Percentiles rank a stretch among this genome's conserved stretches.
These are phyloP conservation scores for Drosophila burlai DNA, from an alignment of 1,140 invertebrate genomes.

Conservation along the genomic window DNA sequence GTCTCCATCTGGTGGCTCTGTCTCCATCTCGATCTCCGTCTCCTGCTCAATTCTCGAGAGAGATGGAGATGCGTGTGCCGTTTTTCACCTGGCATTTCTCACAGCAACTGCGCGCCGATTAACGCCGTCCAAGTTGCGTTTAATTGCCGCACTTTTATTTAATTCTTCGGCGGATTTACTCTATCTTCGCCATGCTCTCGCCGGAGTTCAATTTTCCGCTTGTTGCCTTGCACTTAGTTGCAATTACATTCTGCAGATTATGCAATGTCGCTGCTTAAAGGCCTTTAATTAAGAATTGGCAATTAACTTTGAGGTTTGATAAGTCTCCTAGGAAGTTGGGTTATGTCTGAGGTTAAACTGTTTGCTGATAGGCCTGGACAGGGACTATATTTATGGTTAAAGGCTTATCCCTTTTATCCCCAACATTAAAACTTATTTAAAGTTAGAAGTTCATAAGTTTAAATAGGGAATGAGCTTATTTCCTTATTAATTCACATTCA, in stretches of 20 bases:
- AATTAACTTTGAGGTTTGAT: constrained; percentile 45
- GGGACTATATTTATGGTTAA: constrained; percentile 7
- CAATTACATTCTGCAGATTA: constrained; percentile 47
- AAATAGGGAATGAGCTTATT: neutral
- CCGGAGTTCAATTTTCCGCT: constrained; percentile 53
- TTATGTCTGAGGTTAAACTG: constrained; percentile 34
- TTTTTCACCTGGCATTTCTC: constrained; percentile 46
- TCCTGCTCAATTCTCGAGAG: constrained; percentile 30
- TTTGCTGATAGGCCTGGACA: constrained; percentile 15
- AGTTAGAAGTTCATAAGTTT: neutral
- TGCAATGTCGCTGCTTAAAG: constrained; percentile 44
- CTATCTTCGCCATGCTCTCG: constrained; percentile 27
- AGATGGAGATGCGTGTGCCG: constrained; percentile 51
- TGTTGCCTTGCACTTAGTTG: constrained; percentile 45
- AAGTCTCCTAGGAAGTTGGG: constrained; percentile 22
- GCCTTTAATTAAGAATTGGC: constrained; percentile 46
- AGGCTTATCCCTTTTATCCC: neutral
- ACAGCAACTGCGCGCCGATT: constrained; percentile 50
- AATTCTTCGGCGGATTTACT: constrained; percentile 55
- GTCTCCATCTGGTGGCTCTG: constrained; percentile 19
- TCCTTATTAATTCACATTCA: neutral
- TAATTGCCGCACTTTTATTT: constrained; percentile 81
- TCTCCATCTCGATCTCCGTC: constrained; percentile 17
- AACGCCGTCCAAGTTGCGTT: constrained; percentile 67
- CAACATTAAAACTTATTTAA: no score